Conservation (phyloP, 1,140 invertebrate species). For the Drosophila albomicans region DNA sequence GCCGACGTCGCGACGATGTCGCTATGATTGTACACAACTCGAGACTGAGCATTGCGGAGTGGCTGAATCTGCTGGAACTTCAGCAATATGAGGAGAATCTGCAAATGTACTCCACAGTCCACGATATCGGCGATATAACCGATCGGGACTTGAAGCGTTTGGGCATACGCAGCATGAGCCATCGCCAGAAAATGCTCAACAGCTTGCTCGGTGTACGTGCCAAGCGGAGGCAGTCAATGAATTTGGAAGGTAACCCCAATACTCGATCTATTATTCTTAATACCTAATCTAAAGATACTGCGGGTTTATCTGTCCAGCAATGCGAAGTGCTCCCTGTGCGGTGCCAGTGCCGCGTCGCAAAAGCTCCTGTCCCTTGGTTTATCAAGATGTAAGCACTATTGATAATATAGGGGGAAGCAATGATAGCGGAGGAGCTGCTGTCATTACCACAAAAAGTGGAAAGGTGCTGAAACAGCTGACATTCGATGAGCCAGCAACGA, state of each 20-base stretch:
- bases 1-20: constrained; percentile 62
- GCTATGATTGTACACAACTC: constrained; percentile 75
- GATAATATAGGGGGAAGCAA: constrained; percentile 43
- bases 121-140: constrained; percentile 87
- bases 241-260: constrained; percentile 63
- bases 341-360: constrained; percentile 61
- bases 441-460: constrained; percentile 74
- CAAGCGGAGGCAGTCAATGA: constrained; percentile 85
- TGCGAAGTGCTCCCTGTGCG: constrained; percentile 41
- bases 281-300: background rate
- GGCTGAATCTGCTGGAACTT: constrained; percentile 75
- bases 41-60: constrained; percentile 69
- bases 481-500: constrained; percentile 64
- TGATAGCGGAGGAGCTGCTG: constrained; percentile 39
- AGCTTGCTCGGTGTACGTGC: constrained; percentile 88
- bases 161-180: constrained; percentile 87
- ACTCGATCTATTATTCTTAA: background rate
- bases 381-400: constrained; percentile 44
- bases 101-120: constrained; percentile 85
- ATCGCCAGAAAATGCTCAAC: constrained; percentile 88
- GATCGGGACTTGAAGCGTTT: constrained; percentile 87
- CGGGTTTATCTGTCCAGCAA: constrained; percentile 3
- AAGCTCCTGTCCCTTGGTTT: constrained; percentile 72
- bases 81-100: constrained; percentile 84
- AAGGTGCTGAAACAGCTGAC: constrained; percentile 68